A percentile compares a stretch with the other conserved stretches of the same genome.
These are phyloP conservation scores for Embiotoca jacksoni DNA, from an alignment of 2,113 vertebrate genomes.

Conservation along the genomic window DNA sequence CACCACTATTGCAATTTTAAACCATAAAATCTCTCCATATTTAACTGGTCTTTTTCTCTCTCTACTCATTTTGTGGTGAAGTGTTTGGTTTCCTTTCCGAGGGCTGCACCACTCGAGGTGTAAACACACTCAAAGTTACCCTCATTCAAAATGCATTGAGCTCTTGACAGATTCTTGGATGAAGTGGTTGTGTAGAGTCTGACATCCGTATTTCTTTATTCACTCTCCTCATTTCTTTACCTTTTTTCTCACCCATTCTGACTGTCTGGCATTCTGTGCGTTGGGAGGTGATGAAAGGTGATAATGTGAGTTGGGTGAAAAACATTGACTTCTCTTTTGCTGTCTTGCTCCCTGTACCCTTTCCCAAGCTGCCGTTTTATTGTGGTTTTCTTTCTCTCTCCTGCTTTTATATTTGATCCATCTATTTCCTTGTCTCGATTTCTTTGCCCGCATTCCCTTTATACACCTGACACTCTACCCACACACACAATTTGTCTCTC, in stretches of 20 bases:
- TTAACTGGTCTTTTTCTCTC: conserved; percentile 37
- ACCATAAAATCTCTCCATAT: conserved; percentile 35
- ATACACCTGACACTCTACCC: not conserved
- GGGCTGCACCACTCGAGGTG: conserved; percentile 13
- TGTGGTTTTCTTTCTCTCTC: conserved; percentile 31
- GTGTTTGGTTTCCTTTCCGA: conserved; percentile 57
- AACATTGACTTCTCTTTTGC: conserved; percentile 61
- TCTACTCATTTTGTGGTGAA: conserved; percentile 32
- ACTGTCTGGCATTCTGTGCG: conserved; percentile 36
- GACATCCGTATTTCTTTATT: conserved; percentile 54
- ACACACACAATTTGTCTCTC: conserved; percentile 20
- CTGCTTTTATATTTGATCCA: conserved; percentile 36
- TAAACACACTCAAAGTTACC: conserved; percentile 55
- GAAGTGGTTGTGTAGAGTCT: conserved; percentile 41
- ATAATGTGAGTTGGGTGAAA: conserved; percentile 69
- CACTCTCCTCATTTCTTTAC: conserved; percentile 52
- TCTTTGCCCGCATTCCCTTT: conserved; percentile 31
- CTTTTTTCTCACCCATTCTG: conserved; percentile 52
- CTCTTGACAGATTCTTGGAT: conserved; percentile 65
- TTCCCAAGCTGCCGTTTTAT: conserved; percentile 34
- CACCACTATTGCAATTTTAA: not conserved
- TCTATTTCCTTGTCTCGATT: conserved; percentile 41
- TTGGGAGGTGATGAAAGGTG: conserved; percentile 64
- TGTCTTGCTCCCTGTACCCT: conserved; percentile 29
- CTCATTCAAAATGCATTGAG: conserved; percentile 69